These are phyloP conservation scores for Pseudopodoces humilis DNA, from an alignment of 2,113 vertebrate genomes.

Conservation along the genomic window DNA sequence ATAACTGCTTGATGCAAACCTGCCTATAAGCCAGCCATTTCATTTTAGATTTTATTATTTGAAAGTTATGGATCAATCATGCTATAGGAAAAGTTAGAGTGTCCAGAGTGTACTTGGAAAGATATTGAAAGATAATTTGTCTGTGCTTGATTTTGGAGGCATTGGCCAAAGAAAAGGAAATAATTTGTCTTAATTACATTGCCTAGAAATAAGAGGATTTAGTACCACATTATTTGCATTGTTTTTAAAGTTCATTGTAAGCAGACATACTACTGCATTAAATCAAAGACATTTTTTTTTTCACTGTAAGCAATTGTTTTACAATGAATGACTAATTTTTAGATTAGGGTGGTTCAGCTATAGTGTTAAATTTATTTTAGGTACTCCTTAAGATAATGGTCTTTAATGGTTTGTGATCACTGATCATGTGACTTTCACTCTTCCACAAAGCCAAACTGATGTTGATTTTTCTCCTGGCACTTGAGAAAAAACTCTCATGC, in stretches of 20 bases:
- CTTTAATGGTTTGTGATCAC: not conserved
- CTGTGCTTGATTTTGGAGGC: not conserved
- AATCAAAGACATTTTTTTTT: not conserved
- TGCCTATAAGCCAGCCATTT: not conserved
- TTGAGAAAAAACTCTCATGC: not conserved
- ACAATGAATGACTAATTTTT: not conserved
- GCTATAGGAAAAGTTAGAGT: not conserved
- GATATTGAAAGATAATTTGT: not conserved
- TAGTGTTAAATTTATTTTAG: not conserved
- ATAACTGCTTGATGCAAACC: not conserved
- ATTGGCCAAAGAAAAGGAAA: not conserved
- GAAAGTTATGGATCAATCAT: not conserved
- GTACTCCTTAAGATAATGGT: not conserved
- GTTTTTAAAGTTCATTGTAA: not conserved
- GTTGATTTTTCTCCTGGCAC: not conserved
- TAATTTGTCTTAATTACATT: not conserved
- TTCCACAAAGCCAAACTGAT: not conserved
- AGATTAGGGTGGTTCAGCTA: not conserved
- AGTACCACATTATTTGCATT: not conserved
- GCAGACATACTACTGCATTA: not conserved
- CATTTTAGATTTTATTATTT: not conserved
- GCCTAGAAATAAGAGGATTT: not conserved
- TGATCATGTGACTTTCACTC: not conserved
- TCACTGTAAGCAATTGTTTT: not conserved
- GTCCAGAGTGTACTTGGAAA: not conserved